A percentile compares a stretch with the other conserved stretches of the same genome.
phyloP scores from a whole-genome alignment of 2,113 vertebrate species.

The Calonectris borealis region DNA sequence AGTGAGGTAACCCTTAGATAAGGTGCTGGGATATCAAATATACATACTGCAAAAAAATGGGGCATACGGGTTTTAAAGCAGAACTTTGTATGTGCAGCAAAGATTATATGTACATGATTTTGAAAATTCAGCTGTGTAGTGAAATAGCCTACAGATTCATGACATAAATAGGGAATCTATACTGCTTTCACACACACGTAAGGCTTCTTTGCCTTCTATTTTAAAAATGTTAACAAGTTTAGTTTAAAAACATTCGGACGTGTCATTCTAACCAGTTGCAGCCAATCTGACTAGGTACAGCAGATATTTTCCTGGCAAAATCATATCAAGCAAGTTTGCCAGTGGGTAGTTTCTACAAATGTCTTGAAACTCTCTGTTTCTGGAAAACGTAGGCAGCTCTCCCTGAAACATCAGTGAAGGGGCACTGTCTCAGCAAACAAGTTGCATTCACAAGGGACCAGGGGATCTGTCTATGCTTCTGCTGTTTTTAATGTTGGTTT shows the following conservation, averaged over 20 bases:
- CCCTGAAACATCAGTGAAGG: background rate
- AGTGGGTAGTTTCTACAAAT: background rate
- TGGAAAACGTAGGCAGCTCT: background rate
- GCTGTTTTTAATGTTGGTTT: background rate
- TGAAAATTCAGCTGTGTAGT: background rate
- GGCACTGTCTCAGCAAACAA: background rate
- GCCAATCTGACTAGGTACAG: background rate
- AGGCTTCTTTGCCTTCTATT: background rate
- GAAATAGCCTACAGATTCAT: background rate
- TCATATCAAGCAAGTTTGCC: background rate
- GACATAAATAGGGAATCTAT: background rate
- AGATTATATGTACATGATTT: background rate
- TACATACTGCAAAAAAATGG: background rate
- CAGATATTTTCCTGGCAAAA: background rate
- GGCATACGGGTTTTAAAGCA: background rate
- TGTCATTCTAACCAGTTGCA: background rate
- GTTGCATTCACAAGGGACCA: background rate
- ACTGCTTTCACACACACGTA: fast-evolving
- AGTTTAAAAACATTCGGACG: background rate
- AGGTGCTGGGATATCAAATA: background rate
- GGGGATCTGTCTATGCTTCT: background rate
- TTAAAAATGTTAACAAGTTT: background rate
- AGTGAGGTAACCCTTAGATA: background rate
- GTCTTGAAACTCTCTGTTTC: background rate
- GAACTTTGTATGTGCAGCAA: background rate